Evolutionary conservation across 2,113 vertebrate genomes (phyloP).

Genomic region (Hyaena hyaena): DNA sequence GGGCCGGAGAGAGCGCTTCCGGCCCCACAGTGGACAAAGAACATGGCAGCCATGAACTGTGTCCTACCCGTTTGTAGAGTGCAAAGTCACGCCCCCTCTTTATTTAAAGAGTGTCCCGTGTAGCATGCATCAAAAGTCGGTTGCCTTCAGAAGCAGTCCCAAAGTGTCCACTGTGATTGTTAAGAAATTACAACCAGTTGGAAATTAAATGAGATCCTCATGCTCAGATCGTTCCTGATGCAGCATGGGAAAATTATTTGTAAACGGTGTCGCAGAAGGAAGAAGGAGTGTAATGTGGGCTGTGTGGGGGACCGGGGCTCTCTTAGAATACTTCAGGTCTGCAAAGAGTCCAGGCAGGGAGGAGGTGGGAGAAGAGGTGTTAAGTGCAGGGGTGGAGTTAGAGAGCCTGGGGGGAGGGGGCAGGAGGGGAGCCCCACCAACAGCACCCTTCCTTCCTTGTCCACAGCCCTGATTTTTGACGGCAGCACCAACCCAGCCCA

Average conservation of each 20-base stretch:
- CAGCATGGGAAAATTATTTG: background rate
- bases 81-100: background rate
- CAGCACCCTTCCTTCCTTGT: background rate
- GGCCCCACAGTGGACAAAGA: background rate
- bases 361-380: no score
- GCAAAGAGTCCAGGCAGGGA: background rate
- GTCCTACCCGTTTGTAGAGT: background rate
- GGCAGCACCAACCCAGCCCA: conserved; percentile 94
- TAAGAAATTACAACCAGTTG: background rate
- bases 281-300: background rate
- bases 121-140: background rate
- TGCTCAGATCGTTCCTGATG: background rate
- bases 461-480: conserved; percentile 92
- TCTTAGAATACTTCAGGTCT: background rate
- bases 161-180: background rate
- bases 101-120: background rate
- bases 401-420: background rate
- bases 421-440: accelerated
- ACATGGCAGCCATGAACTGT: accelerated
- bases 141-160: background rate
- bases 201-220: background rate
- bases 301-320: background rate
- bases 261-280: background rate
- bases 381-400: background rate
- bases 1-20: accelerated